A percentile compares a stretch with the other conserved stretches of the same genome.
Conservation (phyloP, 2,888 invertebrate genomes). For the Melanchra persicariae region DNA sequence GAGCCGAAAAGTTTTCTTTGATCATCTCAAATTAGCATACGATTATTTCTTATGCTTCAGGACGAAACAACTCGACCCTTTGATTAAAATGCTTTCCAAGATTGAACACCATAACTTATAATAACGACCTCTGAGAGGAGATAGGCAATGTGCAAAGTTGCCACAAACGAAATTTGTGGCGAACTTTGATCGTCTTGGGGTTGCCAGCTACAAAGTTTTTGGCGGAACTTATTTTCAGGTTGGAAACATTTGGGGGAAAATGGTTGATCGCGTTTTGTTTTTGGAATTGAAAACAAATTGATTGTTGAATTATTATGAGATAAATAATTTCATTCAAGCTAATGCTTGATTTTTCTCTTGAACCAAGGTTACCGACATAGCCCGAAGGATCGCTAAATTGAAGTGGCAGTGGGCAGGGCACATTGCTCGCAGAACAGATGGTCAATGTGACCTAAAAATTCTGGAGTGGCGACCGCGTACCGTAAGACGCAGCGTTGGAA, state of each 20-base stretch:
- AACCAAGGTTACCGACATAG: too few species aligned
- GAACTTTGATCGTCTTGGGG: constrained; percentile 53
- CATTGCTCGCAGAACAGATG: too few species aligned
- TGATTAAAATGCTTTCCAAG: constrained; percentile 14
- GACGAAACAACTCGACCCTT: not conserved
- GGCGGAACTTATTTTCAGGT: constrained; percentile 33
- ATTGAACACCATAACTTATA: constrained; percentile 31
- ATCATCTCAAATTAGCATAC: not conserved
- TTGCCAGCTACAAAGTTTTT: constrained; percentile 50
- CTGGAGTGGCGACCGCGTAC: too few species aligned
- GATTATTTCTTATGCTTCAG: not conserved
- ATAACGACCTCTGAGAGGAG: constrained; percentile 7
- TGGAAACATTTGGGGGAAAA: constrained; percentile 26
- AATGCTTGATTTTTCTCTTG: too few species aligned
- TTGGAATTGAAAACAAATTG: too few species aligned
- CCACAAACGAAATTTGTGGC: constrained; percentile 47
- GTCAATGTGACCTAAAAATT: too few species aligned
- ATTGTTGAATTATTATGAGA: too few species aligned
- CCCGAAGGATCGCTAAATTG: too few species aligned
- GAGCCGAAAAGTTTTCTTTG: not conserved
- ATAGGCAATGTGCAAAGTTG: constrained; percentile 46
- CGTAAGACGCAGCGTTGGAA: too few species aligned
- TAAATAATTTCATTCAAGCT: too few species aligned
- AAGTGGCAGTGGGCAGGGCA: too few species aligned
- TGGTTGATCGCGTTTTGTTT: not conserved